Conservation (phyloP, 1,140 invertebrate genomes). For the Pogonus chalceus region DNA sequence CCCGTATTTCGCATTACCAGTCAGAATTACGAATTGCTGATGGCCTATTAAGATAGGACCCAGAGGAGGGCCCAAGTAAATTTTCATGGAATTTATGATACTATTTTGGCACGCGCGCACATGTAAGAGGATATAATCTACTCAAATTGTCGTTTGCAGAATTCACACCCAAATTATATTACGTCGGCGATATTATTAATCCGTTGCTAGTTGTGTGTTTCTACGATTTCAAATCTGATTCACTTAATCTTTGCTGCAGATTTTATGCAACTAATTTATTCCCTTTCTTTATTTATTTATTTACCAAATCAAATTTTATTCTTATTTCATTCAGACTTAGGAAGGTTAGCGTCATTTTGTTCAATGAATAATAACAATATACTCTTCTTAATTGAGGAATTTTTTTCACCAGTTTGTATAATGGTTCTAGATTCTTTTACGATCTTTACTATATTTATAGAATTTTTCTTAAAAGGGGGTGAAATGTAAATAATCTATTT, state of each 20-base stretch:
- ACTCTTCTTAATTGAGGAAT: too few species aligned
- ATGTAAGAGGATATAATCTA: not conserved
- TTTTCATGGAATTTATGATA: slow-evolving; percentile 4
- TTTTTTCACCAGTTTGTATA: too few species aligned
- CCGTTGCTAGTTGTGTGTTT: not conserved
- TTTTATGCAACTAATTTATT: not conserved
- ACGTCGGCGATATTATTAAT: not conserved
- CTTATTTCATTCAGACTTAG: too few species aligned
- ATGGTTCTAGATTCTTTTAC: too few species aligned
- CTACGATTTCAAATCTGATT: too few species aligned
- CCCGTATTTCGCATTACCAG: not conserved
- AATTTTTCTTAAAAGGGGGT: too few species aligned
- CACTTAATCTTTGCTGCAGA: too few species aligned
- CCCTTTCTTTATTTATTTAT: not conserved
- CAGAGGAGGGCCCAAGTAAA: not conserved
- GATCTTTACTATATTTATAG: too few species aligned
- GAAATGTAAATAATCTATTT: too few species aligned
- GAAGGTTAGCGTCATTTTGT: too few species aligned
- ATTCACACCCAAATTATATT: not conserved
- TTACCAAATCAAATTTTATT: not conserved
- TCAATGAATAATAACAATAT: too few species aligned
- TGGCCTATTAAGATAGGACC: slow-evolving; percentile 1
- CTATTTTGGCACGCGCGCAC: not conserved
- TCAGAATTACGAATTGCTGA: not conserved
- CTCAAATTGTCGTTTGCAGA: slow-evolving; percentile 4